Evolutionary conservation across 2,797 vertebrate species (phyloP), one percentile per base, ranked within the genome.

Genomic region (Danio kyathit): DNA sequence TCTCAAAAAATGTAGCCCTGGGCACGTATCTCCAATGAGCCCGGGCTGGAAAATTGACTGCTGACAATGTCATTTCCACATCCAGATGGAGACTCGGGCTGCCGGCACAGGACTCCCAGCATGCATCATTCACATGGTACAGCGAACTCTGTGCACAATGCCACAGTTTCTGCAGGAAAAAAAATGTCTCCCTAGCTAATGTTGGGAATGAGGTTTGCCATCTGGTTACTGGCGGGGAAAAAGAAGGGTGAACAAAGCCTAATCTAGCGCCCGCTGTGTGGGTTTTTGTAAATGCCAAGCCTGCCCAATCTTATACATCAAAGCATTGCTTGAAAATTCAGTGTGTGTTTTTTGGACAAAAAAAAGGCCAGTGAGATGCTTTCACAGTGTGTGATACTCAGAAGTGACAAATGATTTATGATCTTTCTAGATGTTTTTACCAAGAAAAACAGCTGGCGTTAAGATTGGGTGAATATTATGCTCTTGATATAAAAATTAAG

Each of bases 131-230:
- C 80, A 76, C 84, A 84, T 73, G 76, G 59, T 48, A 75, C n/a
- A 21, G 72, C n/a, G 69, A 76, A 52, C 67, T 64, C 74, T 44
- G 40, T 7, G 61, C 76, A 74, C 84, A 74, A 74, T 49, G 71
- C 73, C 52, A 66, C 56, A 10, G 75, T 79, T 81, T 84, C 46
- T 52, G 83, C 61, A 63, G 10, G 51, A 56, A 29, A 60, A 61
- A 54, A 57, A 43, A 63, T 13, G 8, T 44, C 43, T 85, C 82
- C 57, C 79, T 60, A 56, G 67, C 84, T 66, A 81, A 82, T 67
- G 80, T 71, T 77, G 59, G 73, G 83, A 82, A 79, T 75, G 79
- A 82, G 65, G 63, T 67, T 72, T 71, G 76, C 86, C 86, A 88
- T 88, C 86, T 88, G 85, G 63, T 82, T 82, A 72, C 57, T 66